These are phyloP conservation scores for Crepidodera aurea DNA, from an alignment of 2,888 invertebrate species.

Conservation along the genomic window DNA sequence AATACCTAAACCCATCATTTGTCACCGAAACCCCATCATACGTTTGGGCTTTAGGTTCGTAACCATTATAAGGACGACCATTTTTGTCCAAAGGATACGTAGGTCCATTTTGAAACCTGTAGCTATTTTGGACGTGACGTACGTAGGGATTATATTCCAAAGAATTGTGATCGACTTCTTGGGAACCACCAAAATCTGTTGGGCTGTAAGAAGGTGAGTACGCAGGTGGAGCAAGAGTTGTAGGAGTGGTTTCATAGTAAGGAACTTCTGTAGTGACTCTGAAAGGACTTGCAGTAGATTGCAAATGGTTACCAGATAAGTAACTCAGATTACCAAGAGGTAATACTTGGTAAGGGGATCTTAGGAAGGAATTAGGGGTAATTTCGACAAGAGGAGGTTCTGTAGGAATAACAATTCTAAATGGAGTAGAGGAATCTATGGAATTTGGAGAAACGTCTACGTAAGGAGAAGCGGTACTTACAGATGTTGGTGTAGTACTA, in stretches of 20 bases:
- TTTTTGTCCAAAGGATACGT: constrained; percentile 58
- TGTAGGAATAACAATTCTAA: constrained; percentile 12
- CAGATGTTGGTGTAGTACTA: constrained; percentile 32
- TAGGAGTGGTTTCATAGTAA: constrained; percentile 47
- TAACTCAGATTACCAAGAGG: constrained; percentile 24
- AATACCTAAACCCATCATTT: constrained; percentile 82
- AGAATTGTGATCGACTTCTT: constrained; percentile 43
- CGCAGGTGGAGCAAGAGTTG: constrained; percentile 53
- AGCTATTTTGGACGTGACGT: constrained; percentile 50
- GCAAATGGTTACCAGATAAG: constrained; percentile 15
- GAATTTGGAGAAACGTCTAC: constrained; percentile 43
- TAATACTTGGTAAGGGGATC: constrained; percentile 6
- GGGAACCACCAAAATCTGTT: constrained; percentile 48
- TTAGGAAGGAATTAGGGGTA: constrained; percentile 31
- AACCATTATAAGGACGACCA: constrained; percentile 58
- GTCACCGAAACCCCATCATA: constrained; percentile 82
- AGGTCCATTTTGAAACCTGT: constrained; percentile 59
- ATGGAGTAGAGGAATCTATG: constrained; percentile 2
- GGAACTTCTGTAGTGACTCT: constrained; percentile 35
- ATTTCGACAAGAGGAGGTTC: constrained; percentile 35
- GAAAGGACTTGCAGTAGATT: constrained; percentile 9
- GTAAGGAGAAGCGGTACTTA: constrained; percentile 31
- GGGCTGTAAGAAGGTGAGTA: constrained; percentile 49
- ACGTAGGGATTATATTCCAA: constrained; percentile 54
- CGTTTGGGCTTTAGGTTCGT: constrained; percentile 67